Conservation (phyloP, 2,888 invertebrate species). For the Polia nebulosa region DNA sequence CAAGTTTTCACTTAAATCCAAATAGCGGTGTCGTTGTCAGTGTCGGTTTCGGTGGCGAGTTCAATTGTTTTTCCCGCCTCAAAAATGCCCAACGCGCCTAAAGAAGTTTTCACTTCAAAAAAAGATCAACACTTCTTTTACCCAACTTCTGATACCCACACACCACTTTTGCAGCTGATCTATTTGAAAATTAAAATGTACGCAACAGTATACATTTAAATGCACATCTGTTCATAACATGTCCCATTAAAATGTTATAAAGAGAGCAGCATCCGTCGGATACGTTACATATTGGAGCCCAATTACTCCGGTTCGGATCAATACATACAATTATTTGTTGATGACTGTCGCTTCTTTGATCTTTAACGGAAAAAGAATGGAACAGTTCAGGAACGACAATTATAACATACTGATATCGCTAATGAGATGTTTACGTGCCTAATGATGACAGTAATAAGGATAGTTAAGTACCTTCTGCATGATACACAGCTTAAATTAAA, state of each 20-base stretch:
- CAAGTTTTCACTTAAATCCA: no score
- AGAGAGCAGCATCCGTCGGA: constrained; percentile 14
- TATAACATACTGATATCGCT: not conserved
- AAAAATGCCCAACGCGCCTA: no score
- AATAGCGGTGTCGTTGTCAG: no score
- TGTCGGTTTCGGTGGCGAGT: no score
- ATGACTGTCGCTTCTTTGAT: constrained; percentile 33
- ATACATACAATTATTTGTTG: constrained; percentile 47
- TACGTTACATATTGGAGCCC: constrained; percentile 44
- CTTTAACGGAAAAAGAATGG: not conserved
- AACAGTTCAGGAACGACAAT: not conserved
- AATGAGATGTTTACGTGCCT: not conserved
- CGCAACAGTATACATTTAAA: not conserved
- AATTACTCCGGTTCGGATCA: constrained; percentile 45
- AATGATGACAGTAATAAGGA: no score
- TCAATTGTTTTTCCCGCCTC: no score
- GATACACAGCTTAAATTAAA: no score
- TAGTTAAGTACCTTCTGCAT: no score
- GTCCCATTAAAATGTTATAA: constrained; percentile 40
- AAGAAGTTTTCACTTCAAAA: not conserved
- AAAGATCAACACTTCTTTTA: not conserved
- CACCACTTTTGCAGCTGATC: not conserved
- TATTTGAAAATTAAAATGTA: not conserved
- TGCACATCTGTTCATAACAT: not conserved
- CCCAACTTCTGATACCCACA: not conserved